Base-by-base conservation (phyloP, 1,140 invertebrate genomes). In the Monochamus saltuarius region DNA sequence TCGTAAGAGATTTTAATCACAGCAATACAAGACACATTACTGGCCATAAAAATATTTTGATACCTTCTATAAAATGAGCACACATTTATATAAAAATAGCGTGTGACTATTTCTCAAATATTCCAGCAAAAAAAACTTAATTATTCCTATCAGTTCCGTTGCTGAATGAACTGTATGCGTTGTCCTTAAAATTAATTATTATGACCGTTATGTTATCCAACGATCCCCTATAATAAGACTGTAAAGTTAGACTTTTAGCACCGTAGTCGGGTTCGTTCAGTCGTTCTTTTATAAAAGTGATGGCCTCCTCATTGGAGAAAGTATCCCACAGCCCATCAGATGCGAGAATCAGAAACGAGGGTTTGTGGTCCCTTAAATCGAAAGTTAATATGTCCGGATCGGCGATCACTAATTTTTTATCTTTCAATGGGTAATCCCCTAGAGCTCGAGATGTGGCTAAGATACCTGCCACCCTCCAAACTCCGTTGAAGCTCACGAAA, bases 261-360 rank as follows among this genome's bases (percentile, higher is more conserved):
- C 94, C 94, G 80, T 84, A 92, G 75, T 90, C 86, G 16, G 90
- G 84, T 79, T 95, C 93, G 67, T 91, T 83, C 14, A 96, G 81
- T 62, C 88, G 84, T 66, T 91, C 85, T 74, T 88, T 88, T 34
- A 95, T 87, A 77, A 90, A 97, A 64, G 88, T 86, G 10, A 96
- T 87, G 45, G 94, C 95, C 77, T 97, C 94, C 77, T 97, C 94
- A 78, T 97, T 98, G 13, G 84, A 84, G 72, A 97, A 95, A 29
- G 91, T 94, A 78, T 98, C 96, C 95, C 95, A 98, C 7, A 98
- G 81, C 9, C 96, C 96, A 83, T 98, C 96, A 2, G 94, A 91
- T 9, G 95, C 96, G 17, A 98, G 78, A 58, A 98, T 87, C 58
- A 97, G 78, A 78, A 98, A 98, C 78, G 87, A 83, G 1, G 95